phyloP scores from a whole-genome alignment of 2,888 invertebrate species.

The Scrobipalpa atriplicella region DNA sequence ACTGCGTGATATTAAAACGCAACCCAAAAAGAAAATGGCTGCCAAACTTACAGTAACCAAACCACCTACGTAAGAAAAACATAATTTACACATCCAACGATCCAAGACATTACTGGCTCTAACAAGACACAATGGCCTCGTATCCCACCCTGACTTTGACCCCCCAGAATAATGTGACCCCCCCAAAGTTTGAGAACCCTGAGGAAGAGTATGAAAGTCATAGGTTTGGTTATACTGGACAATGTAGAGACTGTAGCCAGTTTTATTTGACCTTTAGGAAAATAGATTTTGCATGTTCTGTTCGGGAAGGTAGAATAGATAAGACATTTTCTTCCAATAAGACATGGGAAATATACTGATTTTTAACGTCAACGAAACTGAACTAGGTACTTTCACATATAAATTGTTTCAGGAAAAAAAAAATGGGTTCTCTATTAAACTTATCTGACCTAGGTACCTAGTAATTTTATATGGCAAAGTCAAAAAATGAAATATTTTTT shows the following conservation, averaged over 20 bases:
- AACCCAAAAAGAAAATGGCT: conserved; percentile 17
- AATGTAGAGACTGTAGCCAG: conserved; percentile 40
- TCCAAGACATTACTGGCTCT: conserved; percentile 76
- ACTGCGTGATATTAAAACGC: neutral
- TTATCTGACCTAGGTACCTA: too few species aligned
- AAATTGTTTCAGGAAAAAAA: too few species aligned
- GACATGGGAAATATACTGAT: too few species aligned
- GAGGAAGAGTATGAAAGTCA: conserved; percentile 45
- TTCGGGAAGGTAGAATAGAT: too few species aligned
- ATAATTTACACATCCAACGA: conserved; percentile 78
- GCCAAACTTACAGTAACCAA: neutral
- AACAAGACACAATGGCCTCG: conserved; percentile 80
- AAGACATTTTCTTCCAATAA: too few species aligned
- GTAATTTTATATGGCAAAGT: too few species aligned
- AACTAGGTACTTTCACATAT: too few species aligned
- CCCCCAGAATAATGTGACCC: conserved; percentile 52
- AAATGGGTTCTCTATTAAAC: too few species aligned
- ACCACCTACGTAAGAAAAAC: conserved; percentile 58
- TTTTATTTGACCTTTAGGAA: neutral
- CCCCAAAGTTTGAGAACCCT: conserved; percentile 37
- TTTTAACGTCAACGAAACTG: too few species aligned
- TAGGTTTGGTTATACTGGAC: conserved; percentile 53
- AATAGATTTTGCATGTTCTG: neutral
- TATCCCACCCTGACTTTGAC: conserved; percentile 59
- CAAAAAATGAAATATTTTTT: too few species aligned